Percentiles rank a stretch among this genome's conserved stretches.
Conservation (phyloP, 2,113 vertebrate species). For the Antennarius striatus region DNA sequence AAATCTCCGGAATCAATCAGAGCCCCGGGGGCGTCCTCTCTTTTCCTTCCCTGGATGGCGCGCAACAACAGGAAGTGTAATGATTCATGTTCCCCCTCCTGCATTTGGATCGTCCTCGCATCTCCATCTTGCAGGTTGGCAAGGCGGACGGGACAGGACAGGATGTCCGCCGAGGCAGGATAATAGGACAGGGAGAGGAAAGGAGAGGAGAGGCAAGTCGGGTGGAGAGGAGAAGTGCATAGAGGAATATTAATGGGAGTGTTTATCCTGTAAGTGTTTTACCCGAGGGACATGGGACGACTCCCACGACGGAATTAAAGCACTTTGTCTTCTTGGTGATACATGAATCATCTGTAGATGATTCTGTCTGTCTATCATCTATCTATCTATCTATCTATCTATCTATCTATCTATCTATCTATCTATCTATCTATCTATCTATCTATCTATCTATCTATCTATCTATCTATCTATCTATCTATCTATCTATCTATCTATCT, state of each 20-base stretch:
- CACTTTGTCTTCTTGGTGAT: slow-evolving; percentile 57
- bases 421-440: slow-evolving; percentile 2
- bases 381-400: not conserved
- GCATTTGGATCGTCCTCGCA: slow-evolving; percentile 66
- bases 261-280: slow-evolving; percentile 75
- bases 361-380: not conserved
- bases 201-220: slow-evolving; percentile 47
- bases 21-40: slow-evolving; percentile 68
- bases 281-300: slow-evolving; percentile 60
- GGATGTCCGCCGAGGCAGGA: slow-evolving; percentile 73
- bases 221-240: slow-evolving; percentile 58
- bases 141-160: slow-evolving; percentile 68
- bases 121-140: slow-evolving; percentile 69
- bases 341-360: slow-evolving; percentile 45
- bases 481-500: too few relatives aligned
- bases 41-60: slow-evolving; percentile 65
- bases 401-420: too few relatives aligned
- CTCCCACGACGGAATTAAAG: slow-evolving; percentile 56
- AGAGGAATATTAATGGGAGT: slow-evolving; percentile 81
- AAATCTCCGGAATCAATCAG: slow-evolving; percentile 78
- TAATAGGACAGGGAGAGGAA: slow-evolving; percentile 70
- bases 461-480: not conserved
- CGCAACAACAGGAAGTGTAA: slow-evolving; percentile 77
- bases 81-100: slow-evolving; percentile 76
- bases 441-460: not conserved